Percentiles rank a stretch among this genome's conserved stretches.
These are phyloP conservation scores for Thermophis baileyi DNA, from an alignment of 2,113 vertebrate species.

Conservation along the genomic window DNA sequence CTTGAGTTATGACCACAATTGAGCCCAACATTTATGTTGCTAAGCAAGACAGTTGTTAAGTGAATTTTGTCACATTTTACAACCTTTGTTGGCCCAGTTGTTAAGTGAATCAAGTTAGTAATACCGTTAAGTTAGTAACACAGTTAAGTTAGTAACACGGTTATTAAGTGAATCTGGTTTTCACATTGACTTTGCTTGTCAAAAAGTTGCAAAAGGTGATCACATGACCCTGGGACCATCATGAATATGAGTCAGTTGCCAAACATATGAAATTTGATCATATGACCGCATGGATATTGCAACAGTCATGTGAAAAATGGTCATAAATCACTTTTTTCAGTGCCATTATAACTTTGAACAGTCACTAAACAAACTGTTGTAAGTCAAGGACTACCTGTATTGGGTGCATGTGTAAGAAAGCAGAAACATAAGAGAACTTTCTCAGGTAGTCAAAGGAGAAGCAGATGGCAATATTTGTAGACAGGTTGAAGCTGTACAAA, in stretches of 20 bases:
- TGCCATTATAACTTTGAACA: not conserved
- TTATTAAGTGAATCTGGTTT: not conserved
- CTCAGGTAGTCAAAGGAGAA: not conserved
- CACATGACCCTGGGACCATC: not conserved
- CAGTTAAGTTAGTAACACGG: too few relatives aligned
- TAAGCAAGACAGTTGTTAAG: too few relatives aligned
- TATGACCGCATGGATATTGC: not conserved
- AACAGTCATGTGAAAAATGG: not conserved
- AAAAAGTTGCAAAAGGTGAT: not conserved
- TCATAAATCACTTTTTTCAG: not conserved
- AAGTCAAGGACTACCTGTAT: not conserved
- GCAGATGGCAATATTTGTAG: not conserved
- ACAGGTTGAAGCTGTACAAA: not conserved
- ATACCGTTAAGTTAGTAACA: too few relatives aligned
- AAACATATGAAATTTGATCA: not conserved
- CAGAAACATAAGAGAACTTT: not conserved
- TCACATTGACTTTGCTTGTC: not conserved
- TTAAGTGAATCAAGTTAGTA: too few relatives aligned
- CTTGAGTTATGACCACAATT: too few relatives aligned
- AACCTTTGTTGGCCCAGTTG: too few relatives aligned
- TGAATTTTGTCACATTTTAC: too few relatives aligned
- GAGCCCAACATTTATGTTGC: too few relatives aligned
- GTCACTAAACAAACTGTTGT: not conserved
- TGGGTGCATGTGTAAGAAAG: not conserved
- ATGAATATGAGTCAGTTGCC: not conserved